Conservation (phyloP, 2,113 vertebrate genomes). For the Ginglymostoma cirratum region DNA sequence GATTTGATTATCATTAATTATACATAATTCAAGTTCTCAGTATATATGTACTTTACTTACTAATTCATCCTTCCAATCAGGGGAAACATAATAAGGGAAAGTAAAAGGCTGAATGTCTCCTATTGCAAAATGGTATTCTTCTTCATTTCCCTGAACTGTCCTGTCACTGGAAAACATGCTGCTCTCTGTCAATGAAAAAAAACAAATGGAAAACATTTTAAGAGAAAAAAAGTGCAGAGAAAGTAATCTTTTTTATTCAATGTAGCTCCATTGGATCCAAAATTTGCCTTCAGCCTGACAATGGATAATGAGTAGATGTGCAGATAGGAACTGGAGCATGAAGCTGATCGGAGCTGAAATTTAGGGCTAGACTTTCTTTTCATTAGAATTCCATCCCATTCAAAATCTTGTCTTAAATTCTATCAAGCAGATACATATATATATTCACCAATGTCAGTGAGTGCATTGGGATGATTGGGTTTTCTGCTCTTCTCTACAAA, state of each 20-base stretch:
- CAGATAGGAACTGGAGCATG: neutral
- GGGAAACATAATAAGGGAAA: slow-evolving; percentile 52
- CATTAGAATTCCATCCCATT: neutral
- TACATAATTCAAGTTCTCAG: neutral
- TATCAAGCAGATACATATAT: neutral
- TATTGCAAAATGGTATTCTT: slow-evolving; percentile 43
- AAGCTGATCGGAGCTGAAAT: neutral
- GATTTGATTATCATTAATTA: neutral
- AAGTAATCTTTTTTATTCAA: neutral
- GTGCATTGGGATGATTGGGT: neutral
- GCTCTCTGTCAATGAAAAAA: neutral
- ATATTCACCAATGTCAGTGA: neutral
- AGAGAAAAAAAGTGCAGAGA: neutral
- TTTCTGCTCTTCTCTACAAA: neutral
- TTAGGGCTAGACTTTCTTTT: neutral
- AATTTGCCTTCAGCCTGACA: neutral
- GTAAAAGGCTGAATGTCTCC: slow-evolving; percentile 55
- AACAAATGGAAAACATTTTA: neutral
- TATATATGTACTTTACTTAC: slow-evolving; percentile 53
- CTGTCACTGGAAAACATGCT: neutral
- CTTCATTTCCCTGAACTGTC: slow-evolving; percentile 39
- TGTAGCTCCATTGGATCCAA: neutral
- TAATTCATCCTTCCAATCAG: slow-evolving; percentile 51
- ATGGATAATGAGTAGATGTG: neutral
- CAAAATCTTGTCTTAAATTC: neutral